Percentiles rank a stretch among this genome's conserved stretches.
Conservation (phyloP, 2,113 vertebrate genomes). For the Zeus faber region DNA sequence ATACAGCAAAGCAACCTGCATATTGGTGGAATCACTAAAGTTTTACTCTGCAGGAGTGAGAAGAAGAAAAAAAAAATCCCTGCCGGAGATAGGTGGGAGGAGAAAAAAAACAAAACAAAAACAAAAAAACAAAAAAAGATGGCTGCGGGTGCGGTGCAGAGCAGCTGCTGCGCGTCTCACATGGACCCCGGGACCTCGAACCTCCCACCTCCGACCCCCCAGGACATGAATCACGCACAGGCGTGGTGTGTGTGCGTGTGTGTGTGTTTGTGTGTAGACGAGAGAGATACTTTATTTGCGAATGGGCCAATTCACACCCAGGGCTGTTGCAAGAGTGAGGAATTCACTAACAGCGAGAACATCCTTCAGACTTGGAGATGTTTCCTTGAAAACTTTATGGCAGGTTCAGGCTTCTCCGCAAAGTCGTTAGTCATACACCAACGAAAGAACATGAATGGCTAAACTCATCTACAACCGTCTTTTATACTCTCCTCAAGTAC, state of each 20-base stretch:
- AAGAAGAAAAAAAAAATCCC: no score
- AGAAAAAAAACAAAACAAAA: neutral
- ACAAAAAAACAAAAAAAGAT: neutral
- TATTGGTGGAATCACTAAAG: no score
- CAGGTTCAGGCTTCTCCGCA: slow-evolving; percentile 20
- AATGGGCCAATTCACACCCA: slow-evolving; percentile 31
- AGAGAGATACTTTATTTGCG: slow-evolving; percentile 11
- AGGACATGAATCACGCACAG: slow-evolving; percentile 35
- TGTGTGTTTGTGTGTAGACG: neutral
- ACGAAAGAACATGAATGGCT: slow-evolving; percentile 37
- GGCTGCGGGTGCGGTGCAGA: slow-evolving; percentile 10
- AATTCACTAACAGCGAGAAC: slow-evolving; percentile 24
- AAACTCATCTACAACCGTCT: slow-evolving; percentile 39
- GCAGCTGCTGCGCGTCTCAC: slow-evolving; percentile 28
- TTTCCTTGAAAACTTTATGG: slow-evolving; percentile 14
- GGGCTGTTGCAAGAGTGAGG: slow-evolving; percentile 25
- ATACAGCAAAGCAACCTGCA: no score
- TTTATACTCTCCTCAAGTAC: no score
- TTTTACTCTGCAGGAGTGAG: no score
- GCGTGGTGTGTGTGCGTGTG: slow-evolving; percentile 11
- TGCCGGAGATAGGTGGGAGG: no score
- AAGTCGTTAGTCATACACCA: slow-evolving; percentile 31
- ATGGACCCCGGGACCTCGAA: slow-evolving; percentile 18
- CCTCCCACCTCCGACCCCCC: slow-evolving; percentile 43
- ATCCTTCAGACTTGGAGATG: slow-evolving; percentile 21